phyloP scores from a whole-genome alignment of 2,113 vertebrate species.

The Podarcis raffonei region DNA sequence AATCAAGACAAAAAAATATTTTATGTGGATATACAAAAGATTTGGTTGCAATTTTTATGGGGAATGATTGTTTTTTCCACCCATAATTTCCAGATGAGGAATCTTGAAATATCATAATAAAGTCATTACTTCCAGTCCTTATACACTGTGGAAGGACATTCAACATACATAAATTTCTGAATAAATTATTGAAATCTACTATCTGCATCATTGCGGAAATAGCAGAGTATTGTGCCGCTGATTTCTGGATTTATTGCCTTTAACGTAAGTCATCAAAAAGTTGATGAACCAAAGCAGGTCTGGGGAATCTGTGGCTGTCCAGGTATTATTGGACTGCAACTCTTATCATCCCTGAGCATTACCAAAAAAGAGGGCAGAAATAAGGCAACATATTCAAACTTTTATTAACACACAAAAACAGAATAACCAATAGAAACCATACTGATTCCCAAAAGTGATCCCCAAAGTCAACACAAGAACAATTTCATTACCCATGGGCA shows the following conservation, averaged over 20 bases:
- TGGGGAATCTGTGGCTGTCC: too few relatives aligned
- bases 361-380: too few relatives aligned
- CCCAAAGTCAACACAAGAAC: neutral
- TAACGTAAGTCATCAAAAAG: constrained; percentile 73
- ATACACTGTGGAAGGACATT: constrained; percentile 50
- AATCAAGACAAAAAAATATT: neutral
- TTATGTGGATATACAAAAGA: constrained; percentile 31
- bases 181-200: constrained; percentile 54
- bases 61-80: constrained; percentile 55
- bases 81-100: constrained; percentile 60
- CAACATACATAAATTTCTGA: constrained; percentile 61
- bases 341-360: too few relatives aligned
- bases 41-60: constrained; percentile 16
- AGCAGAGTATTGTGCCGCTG: constrained; percentile 55
- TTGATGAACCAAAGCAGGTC: constrained; percentile 63
- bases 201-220: constrained; percentile 57
- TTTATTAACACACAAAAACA: neutral
- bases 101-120: constrained; percentile 62
- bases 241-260: constrained; percentile 71
- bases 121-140: constrained; percentile 74
- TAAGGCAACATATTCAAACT: too few relatives aligned
- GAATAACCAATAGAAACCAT: neutral
- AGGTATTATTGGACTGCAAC: neutral
- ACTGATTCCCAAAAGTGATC: neutral
- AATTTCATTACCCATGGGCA: neutral